Evolutionary conservation across 2,113 vertebrate genomes (phyloP).

Genomic region (Erpornis zantholeuca): DNA sequence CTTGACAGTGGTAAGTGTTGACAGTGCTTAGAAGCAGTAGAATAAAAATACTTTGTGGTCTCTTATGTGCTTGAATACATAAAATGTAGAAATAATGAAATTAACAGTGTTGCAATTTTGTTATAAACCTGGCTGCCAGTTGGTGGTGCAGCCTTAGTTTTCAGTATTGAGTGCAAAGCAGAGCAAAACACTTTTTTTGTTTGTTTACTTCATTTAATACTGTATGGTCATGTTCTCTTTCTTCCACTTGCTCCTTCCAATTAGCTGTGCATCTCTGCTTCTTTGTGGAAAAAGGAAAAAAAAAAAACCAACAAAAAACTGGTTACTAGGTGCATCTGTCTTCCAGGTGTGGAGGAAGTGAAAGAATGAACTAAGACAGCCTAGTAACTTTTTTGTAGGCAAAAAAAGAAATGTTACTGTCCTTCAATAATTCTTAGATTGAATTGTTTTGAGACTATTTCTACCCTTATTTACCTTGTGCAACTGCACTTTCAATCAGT

Average conservation of each 20-base stretch:
- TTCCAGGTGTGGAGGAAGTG: background rate
- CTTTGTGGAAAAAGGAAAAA: background rate
- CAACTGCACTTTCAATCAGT: background rate
- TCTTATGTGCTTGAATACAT: background rate
- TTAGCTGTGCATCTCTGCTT: background rate
- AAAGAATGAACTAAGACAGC: background rate
- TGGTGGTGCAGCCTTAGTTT: background rate
- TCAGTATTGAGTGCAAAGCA: background rate
- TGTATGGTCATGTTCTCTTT: background rate
- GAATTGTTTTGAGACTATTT: background rate
- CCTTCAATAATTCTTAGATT: background rate
- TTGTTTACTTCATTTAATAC: background rate
- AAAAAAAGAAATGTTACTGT: background rate
- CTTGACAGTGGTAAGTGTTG: constrained; percentile 84
- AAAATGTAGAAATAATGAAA: background rate
- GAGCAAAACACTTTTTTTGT: background rate
- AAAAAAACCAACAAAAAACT: background rate
- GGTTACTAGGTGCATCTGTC: background rate
- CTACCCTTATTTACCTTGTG: background rate
- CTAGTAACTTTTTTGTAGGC: background rate
- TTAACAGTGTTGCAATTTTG: background rate
- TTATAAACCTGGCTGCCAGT: background rate
- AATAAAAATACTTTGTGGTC: background rate
- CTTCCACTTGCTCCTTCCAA: background rate
- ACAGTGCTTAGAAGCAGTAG: background rate